Evolutionary conservation across 1,140 invertebrate species (phyloP).

Genomic region (Drosophila oshimai): DNA sequence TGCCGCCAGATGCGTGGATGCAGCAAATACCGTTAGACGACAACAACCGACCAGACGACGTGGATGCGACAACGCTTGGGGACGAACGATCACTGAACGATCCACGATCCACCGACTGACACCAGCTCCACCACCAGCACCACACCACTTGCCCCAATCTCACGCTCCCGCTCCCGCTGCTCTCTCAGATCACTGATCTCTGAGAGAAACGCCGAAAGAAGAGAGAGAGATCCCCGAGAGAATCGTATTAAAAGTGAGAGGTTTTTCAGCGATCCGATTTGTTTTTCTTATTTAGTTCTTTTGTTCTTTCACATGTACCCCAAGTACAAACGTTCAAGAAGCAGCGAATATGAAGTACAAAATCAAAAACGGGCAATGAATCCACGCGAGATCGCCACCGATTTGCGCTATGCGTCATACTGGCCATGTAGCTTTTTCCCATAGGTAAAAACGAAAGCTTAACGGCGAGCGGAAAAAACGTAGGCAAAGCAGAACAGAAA

Average conservation of each 20-base stretch:
- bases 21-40: constrained; percentile 58
- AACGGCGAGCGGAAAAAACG: not conserved
- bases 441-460: constrained; percentile 35
- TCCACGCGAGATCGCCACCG: constrained; percentile 39
- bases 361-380: constrained; percentile 38
- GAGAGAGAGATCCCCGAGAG: constrained; percentile 15
- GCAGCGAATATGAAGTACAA: constrained; percentile 55
- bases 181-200: constrained; percentile 10
- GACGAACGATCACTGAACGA: constrained; percentile 68
- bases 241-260: constrained; percentile 26
- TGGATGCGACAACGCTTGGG: constrained; percentile 69
- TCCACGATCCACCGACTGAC: constrained; percentile 34
- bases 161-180: not conserved
- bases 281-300: constrained; percentile 18
- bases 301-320: constrained; percentile 18
- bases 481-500: constrained; percentile 7
- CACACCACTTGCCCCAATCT: constrained; percentile 18
- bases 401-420: constrained; percentile 58
- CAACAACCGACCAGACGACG: constrained; percentile 38
- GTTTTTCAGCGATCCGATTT: constrained; percentile 16
- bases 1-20: constrained; percentile 47
- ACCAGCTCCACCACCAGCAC: constrained; percentile 7
- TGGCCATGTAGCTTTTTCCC: constrained; percentile 53
- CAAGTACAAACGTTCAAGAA: constrained; percentile 1
- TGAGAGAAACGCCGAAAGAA: constrained; percentile 1